Evolutionary conservation across 2,888 invertebrate genomes (phyloP).

Genomic region (Cosmia pyralina): DNA sequence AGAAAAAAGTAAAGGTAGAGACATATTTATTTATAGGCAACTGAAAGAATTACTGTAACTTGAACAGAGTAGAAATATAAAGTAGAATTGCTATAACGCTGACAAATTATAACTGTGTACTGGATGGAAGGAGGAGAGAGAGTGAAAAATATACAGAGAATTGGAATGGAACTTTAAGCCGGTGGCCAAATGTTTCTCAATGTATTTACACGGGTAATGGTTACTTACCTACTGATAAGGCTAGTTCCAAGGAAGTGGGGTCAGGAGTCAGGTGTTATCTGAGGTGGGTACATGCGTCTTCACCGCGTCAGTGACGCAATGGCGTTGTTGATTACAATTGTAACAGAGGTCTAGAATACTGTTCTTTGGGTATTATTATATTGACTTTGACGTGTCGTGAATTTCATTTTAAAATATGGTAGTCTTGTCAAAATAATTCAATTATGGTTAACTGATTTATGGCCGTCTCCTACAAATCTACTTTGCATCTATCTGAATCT

Average conservation of each 20-base stretch:
- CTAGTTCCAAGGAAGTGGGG: conserved; percentile 71
- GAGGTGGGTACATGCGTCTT: conserved; percentile 46
- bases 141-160: background rate
- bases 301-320: conserved; percentile 51
- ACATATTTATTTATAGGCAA: no score
- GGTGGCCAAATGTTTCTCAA: conserved; percentile 26
- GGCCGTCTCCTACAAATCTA: no score
- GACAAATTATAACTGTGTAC: background rate
- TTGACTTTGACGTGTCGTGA: background rate
- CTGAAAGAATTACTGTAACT: background rate
- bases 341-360: background rate
- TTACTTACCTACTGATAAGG: conserved; percentile 51
- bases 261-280: conserved; percentile 62
- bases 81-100: background rate
- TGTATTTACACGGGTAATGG: conserved; percentile 49
- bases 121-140: background rate
- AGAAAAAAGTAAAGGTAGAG: no score
- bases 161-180: conserved; percentile 2
- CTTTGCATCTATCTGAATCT: background rate
- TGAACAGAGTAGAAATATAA: no score
- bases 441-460: no score
- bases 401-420: background rate
- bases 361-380: background rate
- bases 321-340: conserved; percentile 9
- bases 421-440: background rate